Base-by-base conservation (phyloP, 2,888 invertebrate genomes). In the Cheilosia urbana region DNA sequence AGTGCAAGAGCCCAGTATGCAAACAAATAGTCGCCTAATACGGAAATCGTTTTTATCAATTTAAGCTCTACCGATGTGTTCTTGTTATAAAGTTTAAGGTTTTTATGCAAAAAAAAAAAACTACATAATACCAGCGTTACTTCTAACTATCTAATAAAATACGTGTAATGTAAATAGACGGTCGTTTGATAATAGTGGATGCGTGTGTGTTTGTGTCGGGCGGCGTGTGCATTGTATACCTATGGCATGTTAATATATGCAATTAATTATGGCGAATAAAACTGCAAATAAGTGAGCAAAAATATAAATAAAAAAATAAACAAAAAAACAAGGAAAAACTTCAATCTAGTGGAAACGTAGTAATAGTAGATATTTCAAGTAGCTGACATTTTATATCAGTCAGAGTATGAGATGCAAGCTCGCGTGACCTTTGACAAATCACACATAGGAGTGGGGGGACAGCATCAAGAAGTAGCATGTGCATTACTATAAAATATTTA, bases 141-240 rank as follows among this genome's bases (percentile, higher is more conserved):
- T 81, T 72, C 68, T 72, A 85, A 85, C 81, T 85, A 85, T 81
- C 85, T 85, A 76, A 85, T 85, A 80, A 72, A 81, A 72, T 80
- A 85, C 62, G 72, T 80, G 71, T 66, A 80, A 71, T 66, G 66
- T 76, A 71, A 85, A 80, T 81, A 76, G 45, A 58, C 65, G 60
- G 47, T 34, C 57, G 72, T 68, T 85, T 72, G 81, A 77, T 85
- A 80, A 85, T 85, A 81, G 63, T 81, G 30, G 51, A 53, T 58
- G 66, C 45, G 62, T 66, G 75, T 65, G 80, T 75, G 42, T 77
- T 62, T 76, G 71, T 71, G 71, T 76, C 2, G 15, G 63, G 17
- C 51, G 9, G 5, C 47, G 19, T 45, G 58, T 49, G 60, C 17
- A 27, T 19, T 19, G n/a, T 37, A 13, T 53, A 21, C 17, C 55